Conservation (phyloP, 2,888 invertebrate species). For the Byasa hedistus region DNA sequence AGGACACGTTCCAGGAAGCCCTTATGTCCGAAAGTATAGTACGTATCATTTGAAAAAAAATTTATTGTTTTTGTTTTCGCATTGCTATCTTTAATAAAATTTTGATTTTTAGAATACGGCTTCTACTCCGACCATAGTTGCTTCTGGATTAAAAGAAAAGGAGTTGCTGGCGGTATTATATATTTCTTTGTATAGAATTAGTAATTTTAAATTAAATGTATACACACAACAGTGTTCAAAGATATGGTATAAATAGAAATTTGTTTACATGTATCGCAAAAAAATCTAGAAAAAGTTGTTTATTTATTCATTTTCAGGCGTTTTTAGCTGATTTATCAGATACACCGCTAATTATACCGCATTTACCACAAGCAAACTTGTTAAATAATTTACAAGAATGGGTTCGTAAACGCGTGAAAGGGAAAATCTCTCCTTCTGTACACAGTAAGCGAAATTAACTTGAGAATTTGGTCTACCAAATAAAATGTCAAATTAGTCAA, state of each 20-base stretch:
- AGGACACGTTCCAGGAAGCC: slow-evolving; percentile 52
- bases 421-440: slow-evolving; percentile 45
- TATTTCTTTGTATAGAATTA: neutral
- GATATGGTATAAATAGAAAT: no score
- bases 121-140: slow-evolving; percentile 52
- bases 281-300: no score
- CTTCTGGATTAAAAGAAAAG: slow-evolving; percentile 52
- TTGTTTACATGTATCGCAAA: no score
- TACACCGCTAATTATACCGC: slow-evolving; percentile 63
- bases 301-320: slow-evolving; percentile 46
- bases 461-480: neutral
- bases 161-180: slow-evolving; percentile 55
- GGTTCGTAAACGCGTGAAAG: slow-evolving; percentile 59
- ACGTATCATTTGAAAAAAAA: neutral
- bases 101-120: slow-evolving; percentile 45
- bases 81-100: neutral
- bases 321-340: slow-evolving; percentile 63
- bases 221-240: no score
- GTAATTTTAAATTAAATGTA: no score
- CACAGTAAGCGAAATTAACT: slow-evolving; percentile 46
- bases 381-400: slow-evolving; percentile 64
- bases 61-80: neutral
- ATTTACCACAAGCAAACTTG: slow-evolving; percentile 61
- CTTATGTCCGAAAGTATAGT: slow-evolving; percentile 41
- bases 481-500: no score